Percentiles rank a stretch among this genome's conserved stretches.
Evolutionary conservation across 2,797 vertebrate species (phyloP).

Genomic region (Enteromius argenteus): DNA sequence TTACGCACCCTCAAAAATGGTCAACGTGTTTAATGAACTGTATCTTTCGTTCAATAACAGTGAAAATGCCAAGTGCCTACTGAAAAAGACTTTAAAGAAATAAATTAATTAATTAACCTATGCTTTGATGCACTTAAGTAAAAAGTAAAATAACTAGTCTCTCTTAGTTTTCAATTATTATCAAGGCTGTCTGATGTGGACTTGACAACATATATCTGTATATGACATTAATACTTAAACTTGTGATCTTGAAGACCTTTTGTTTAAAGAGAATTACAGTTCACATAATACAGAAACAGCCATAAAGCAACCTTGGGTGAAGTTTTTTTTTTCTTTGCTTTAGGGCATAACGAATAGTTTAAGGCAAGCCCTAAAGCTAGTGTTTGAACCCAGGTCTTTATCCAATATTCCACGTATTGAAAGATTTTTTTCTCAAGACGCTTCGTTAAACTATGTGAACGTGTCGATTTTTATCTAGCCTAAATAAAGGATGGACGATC

Average conservation of each 20-base stretch:
- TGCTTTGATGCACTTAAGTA: not conserved
- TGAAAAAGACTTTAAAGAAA: not conserved
- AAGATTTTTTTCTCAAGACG: not conserved
- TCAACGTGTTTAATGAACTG: not conserved
- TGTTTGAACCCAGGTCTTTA: not conserved
- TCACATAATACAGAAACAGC: not conserved
- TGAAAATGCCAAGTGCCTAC: not conserved
- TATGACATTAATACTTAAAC: not conserved
- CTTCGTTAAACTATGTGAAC: not conserved
- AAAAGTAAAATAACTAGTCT: not conserved
- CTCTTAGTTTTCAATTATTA: not conserved
- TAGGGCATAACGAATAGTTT: not conserved
- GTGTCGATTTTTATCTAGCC: not conserved
- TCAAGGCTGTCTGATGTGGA: not conserved
- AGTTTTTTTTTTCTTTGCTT: not conserved
- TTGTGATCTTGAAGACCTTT: not conserved
- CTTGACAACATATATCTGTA: not conserved
- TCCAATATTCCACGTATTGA: not conserved
- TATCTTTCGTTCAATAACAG: too few relatives aligned
- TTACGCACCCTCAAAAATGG: not conserved
- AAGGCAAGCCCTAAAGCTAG: not conserved
- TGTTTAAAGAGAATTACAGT: too few relatives aligned
- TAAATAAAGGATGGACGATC: conserved; percentile 1
- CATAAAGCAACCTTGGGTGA: not conserved
- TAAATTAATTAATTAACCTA: not conserved